Evolutionary conservation across 2,888 invertebrate species (phyloP).

Genomic region (Phyto melanocephala): DNA sequence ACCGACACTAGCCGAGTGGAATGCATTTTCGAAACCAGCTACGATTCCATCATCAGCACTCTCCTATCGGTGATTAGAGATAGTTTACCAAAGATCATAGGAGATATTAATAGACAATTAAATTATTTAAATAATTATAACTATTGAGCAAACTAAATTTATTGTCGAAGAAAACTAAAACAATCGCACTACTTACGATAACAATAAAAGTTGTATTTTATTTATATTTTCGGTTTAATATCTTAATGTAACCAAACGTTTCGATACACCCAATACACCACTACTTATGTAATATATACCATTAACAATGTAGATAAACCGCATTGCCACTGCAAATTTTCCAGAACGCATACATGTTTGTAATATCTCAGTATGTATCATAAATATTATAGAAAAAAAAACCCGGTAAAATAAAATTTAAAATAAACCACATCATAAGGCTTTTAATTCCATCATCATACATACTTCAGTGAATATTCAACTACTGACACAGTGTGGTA

Average conservation of each 20-base stretch:
- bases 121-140: too few relatives aligned
- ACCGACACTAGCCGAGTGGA: too few relatives aligned
- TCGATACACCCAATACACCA: not conserved
- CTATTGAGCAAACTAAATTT: too few relatives aligned
- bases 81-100: too few relatives aligned
- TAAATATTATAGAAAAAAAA: slow-evolving; percentile 6
- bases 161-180: too few relatives aligned
- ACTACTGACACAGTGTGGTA: slow-evolving; percentile 7
- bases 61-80: too few relatives aligned
- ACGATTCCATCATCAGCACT: too few relatives aligned
- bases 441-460: not conserved
- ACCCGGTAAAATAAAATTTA: not conserved
- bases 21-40: too few relatives aligned
- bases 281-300: not conserved
- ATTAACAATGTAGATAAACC: slow-evolving; percentile 18
- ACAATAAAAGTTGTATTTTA: too few relatives aligned
- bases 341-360: not conserved
- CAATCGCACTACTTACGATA: too few relatives aligned
- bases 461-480: not conserved
- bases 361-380: not conserved
- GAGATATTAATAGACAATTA: too few relatives aligned
- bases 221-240: too few relatives aligned
- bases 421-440: slow-evolving; percentile 31
- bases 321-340: slow-evolving; percentile 6
- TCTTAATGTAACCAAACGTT: not conserved